Percentiles rank a stretch among this genome's conserved stretches.
These are phyloP conservation scores for Cephus sareptanus DNA, from an alignment of 2,888 invertebrate genomes.

Conservation along the genomic window DNA sequence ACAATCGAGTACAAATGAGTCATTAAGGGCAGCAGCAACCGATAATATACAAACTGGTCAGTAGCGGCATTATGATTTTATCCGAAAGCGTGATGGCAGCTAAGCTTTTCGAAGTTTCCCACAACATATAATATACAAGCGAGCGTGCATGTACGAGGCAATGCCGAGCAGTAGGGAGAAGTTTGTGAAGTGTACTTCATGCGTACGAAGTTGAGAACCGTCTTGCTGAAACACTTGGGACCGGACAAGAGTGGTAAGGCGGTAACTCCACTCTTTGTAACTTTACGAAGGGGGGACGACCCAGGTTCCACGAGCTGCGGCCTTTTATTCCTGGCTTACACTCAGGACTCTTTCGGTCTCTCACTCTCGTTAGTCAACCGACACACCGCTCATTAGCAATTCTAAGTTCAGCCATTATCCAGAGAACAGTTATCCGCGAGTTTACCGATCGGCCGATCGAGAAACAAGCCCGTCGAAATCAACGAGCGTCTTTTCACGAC, in stretches of 20 bases:
- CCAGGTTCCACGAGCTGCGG: background rate
- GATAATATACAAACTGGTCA: background rate
- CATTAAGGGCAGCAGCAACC: background rate
- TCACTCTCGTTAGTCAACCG: conserved; percentile 6
- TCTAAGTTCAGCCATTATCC: conserved; percentile 6
- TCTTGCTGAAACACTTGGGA: background rate
- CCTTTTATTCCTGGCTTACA: background rate
- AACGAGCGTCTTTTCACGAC: background rate
- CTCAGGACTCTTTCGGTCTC: conserved; percentile 4
- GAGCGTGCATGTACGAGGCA: background rate
- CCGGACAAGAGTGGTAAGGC: background rate
- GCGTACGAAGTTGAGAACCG: background rate
- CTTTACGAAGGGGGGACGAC: background rate
- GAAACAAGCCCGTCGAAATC: background rate
- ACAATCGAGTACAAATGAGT: background rate
- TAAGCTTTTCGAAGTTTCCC: background rate
- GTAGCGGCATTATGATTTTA: background rate
- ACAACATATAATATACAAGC: background rate
- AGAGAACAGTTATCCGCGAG: conserved; percentile 2
- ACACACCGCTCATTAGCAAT: conserved; percentile 7
- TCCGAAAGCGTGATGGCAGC: background rate
- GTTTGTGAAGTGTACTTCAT: background rate
- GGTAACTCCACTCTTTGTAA: background rate
- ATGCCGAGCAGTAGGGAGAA: background rate
- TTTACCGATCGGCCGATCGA: background rate